Percentiles rank a stretch among this genome's conserved stretches.
phyloP scores from a whole-genome alignment of 2,113 vertebrate species.

The Cryptotis parvus region DNA sequence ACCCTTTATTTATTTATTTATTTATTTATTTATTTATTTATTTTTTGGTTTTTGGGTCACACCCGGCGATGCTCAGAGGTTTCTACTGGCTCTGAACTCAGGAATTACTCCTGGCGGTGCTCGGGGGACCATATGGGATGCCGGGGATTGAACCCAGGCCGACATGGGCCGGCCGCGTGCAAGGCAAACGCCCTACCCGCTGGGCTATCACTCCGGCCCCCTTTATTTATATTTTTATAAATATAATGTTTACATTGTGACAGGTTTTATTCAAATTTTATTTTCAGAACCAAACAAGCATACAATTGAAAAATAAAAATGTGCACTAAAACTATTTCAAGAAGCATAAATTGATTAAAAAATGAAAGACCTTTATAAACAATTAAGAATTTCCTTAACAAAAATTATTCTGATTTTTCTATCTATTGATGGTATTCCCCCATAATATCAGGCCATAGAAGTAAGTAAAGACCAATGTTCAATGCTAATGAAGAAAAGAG shows the following conservation, averaged over 20 bases:
- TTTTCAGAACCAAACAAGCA: neutral
- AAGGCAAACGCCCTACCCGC: too few relatives aligned
- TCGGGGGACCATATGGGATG: too few relatives aligned
- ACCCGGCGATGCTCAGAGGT: too few relatives aligned
- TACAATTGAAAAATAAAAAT: neutral
- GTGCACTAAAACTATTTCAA: neutral
- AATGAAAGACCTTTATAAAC: neutral
- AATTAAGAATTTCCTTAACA: neutral
- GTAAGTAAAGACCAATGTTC: neutral
- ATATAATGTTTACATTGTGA: neutral
- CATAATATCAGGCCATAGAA: neutral
- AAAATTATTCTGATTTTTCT: neutral
- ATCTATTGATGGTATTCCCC: neutral
- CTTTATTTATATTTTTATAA: too few relatives aligned
- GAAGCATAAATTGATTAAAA: neutral
- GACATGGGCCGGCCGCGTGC: too few relatives aligned
- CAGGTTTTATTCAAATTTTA: neutral
- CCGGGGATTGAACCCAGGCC: too few relatives aligned
- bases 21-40: too few relatives aligned
- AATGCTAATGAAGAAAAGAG: neutral
- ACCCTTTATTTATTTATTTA: too few relatives aligned
- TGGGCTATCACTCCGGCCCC: too few relatives aligned
- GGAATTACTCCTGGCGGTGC: too few relatives aligned
- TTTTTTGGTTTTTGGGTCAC: too few relatives aligned
- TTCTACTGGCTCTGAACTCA: too few relatives aligned